Evolutionary conservation across 1,140 invertebrate species (phyloP), one percentile per base, ranked within the genome.

Genomic region (Diplogasteroides magnus): DNA sequence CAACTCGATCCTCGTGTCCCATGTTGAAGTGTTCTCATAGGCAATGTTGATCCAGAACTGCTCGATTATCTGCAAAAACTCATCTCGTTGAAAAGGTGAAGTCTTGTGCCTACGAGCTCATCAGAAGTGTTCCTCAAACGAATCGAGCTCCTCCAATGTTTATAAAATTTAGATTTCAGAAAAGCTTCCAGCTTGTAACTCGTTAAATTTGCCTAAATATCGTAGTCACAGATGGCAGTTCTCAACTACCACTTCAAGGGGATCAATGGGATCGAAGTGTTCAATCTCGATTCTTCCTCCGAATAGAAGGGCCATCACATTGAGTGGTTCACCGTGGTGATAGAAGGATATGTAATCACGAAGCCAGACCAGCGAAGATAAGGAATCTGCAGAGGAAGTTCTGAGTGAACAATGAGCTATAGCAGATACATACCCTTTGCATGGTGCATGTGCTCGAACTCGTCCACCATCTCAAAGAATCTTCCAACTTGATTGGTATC

Each of bases 401-500:
- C 11, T 0, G 25, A 26, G 25, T 61, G 25, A 14, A n/a, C 23
- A 61, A 61, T 13, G 28, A 14, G n/a, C n/a, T n/a, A n/a, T n/a
- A n/a, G n/a, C n/a, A n/a, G n/a, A n/a, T n/a, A n/a, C n/a, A n/a
- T 64, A 71, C 78, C 80, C 65, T 81, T 81, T 61, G 73, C 74
- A 2, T 67, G 31, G 1, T 68, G 69, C 61, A 81, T 58, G 1
- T 59, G 59, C 32, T 81, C 80, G 63, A 81, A 81, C 32, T 83
- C 78, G 31, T 77, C 25, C 23, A 81, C 72, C 70, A 81, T 69
- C 57, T 72, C 48, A 32, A 70, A 66, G 59, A 83, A 76, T 15
- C 72, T 31, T n/a, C 57, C 57, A 27, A 70, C 60, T 70, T 81
- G 74, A 2, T 59, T n/a, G 3, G 31, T 29, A 28, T 71, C 72